Percentiles rank a stretch among this genome's conserved stretches.
Evolutionary conservation across 2,797 vertebrate species (phyloP).

Genomic region (Natrix natrix): DNA sequence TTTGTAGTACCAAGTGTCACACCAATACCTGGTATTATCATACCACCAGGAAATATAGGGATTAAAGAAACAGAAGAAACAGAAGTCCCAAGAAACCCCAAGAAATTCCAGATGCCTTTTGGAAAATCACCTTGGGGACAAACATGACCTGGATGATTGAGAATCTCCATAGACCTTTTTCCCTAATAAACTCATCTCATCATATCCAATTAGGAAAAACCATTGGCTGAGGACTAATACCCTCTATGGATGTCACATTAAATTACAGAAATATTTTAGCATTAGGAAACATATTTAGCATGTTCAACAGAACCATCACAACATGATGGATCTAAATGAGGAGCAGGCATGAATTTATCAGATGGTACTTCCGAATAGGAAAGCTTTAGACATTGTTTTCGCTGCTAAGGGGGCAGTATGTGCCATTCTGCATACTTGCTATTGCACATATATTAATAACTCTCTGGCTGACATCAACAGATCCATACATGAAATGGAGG

Average conservation of each 20-base stretch:
- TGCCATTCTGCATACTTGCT: neutral
- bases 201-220: neutral
- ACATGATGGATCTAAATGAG: neutral
- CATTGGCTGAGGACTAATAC: neutral
- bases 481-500: neutral
- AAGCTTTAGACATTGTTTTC: neutral
- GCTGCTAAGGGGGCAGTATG: neutral
- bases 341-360: neutral
- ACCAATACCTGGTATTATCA: neutral
- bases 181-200: neutral
- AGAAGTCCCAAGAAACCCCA: neutral
- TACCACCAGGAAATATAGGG: neutral
- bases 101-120: neutral
- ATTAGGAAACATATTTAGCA: neutral
- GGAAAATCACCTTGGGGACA: neutral
- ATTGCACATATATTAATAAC: neutral
- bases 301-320: neutral
- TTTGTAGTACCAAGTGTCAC: neutral
- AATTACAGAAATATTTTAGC: neutral
- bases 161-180: neutral
- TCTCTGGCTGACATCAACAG: neutral
- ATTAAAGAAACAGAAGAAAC: neutral
- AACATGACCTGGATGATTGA: neutral
- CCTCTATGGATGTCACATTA: neutral
- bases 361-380: neutral